Conservation (phyloP, 2,113 vertebrate species). For the Pica pica region DNA sequence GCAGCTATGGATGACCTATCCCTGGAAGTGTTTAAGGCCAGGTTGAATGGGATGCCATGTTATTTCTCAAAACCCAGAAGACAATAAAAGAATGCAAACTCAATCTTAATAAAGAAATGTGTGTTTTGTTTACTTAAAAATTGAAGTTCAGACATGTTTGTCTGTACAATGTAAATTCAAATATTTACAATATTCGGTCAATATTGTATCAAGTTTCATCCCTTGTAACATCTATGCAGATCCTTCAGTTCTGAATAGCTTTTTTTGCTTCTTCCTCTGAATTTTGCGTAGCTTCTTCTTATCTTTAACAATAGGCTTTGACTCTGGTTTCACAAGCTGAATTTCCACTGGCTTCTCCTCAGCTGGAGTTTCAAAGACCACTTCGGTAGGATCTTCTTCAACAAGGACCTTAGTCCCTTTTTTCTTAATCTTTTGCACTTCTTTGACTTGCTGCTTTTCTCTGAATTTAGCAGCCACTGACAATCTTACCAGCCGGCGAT, state of each 20-base stretch:
- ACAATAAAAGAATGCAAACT: not conserved
- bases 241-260: slow-evolving; percentile 37
- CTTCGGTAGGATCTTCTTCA: slow-evolving; percentile 81
- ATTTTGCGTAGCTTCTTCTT: slow-evolving; percentile 84
- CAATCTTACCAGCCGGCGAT: slow-evolving; percentile 80
- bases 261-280: slow-evolving; percentile 78
- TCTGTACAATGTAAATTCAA: not conserved
- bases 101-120: not conserved
- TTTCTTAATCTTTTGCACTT: slow-evolving; percentile 81
- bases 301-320: slow-evolving; percentile 75
- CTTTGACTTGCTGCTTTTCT: slow-evolving; percentile 90
- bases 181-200: slow-evolving; percentile 44
- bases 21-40: not conserved
- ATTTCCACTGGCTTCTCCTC: slow-evolving; percentile 80
- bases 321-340: slow-evolving; percentile 75
- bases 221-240: slow-evolving; percentile 14
- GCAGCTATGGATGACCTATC: not conserved
- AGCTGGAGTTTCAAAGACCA: slow-evolving; percentile 84
- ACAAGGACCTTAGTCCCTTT: slow-evolving; percentile 71
- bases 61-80: not conserved
- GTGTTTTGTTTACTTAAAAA: slow-evolving; percentile 10
- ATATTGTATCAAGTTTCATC: not conserved
- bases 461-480: slow-evolving; percentile 82
- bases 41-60: not conserved
- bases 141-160: not conserved